These are phyloP conservation scores for Ditylenchus weischeri DNA, from an alignment of 2,888 invertebrate species.

Conservation along the genomic window DNA sequence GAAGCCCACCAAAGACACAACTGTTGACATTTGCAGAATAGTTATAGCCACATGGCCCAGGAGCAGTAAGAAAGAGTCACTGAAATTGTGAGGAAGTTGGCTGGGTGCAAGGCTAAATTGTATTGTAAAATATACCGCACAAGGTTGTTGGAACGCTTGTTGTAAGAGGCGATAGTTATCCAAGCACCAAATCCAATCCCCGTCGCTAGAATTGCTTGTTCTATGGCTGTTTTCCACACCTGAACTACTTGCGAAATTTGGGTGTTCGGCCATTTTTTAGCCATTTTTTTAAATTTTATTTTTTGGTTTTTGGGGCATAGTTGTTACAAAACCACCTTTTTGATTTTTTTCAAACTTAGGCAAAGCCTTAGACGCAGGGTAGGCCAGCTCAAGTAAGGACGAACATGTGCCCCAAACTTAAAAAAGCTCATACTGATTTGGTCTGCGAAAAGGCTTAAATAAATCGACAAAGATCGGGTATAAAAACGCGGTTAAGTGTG, in stretches of 20 bases:
- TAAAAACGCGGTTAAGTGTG: no score
- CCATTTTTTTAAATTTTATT: slow-evolving; percentile 2
- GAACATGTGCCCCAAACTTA: no score
- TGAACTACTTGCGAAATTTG: slow-evolving; percentile 13
- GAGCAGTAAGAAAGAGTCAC: slow-evolving; percentile 49
- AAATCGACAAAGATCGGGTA: no score
- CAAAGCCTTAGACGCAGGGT: no score
- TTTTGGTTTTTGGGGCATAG: no score
- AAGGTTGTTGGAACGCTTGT: slow-evolving; percentile 56
- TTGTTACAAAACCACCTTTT: not conserved
- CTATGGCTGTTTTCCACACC: slow-evolving; percentile 54
- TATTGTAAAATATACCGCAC: slow-evolving; percentile 40
- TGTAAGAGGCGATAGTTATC: slow-evolving; percentile 58
- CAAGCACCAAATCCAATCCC: slow-evolving; percentile 58
- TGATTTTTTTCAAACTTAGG: no score
- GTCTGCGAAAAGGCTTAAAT: no score
- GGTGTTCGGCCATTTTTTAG: not conserved
- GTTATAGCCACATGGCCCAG: slow-evolving; percentile 44
- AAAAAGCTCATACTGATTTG: no score
- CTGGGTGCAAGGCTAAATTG: not conserved
- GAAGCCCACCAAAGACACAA: slow-evolving; percentile 50
- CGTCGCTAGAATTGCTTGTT: slow-evolving; percentile 54
- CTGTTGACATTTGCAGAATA: slow-evolving; percentile 41
- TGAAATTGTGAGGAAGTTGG: slow-evolving; percentile 29
- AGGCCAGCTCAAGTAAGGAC: no score